A percentile compares a stretch with the other conserved stretches of the same genome.
phyloP scores from a whole-genome alignment of 2,888 invertebrate genomes.

The Tetramorium bicarinatum region DNA sequence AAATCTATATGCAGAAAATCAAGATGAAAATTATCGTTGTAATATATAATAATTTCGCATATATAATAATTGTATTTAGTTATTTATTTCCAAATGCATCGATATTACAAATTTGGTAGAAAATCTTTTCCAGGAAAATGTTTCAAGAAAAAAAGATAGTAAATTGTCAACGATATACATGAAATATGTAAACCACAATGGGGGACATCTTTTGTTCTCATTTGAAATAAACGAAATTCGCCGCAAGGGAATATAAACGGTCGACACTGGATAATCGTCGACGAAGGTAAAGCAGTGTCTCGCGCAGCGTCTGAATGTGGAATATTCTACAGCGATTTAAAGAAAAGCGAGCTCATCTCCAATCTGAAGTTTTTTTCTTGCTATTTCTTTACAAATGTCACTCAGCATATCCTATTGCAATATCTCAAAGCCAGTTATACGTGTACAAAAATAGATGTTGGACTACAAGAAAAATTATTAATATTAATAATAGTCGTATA shows the following conservation, averaged over 20 bases:
- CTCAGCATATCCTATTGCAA: not conserved
- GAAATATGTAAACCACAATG: slow-evolving; percentile 20
- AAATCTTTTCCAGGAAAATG: not conserved
- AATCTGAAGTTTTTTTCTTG: slow-evolving; percentile 19
- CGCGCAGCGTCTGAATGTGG: slow-evolving; percentile 27
- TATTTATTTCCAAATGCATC: not conserved
- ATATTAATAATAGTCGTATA: not conserved
- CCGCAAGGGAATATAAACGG: slow-evolving; percentile 46
- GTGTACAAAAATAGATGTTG: not conserved
- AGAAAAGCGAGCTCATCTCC: slow-evolving; percentile 26
- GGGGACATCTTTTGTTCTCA: slow-evolving; percentile 23
- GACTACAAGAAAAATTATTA: not conserved
- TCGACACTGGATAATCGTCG: slow-evolving; percentile 45
- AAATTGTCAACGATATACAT: slow-evolving; percentile 14
- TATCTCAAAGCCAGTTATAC: not conserved
- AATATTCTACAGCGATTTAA: slow-evolving; percentile 37
- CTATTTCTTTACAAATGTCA: slow-evolving; percentile 29
- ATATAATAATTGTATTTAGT: not conserved
- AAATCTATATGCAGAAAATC: not conserved
- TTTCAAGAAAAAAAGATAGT: not conserved
- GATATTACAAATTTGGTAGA: not conserved
- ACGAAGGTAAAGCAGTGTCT: slow-evolving; percentile 33
- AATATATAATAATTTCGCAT: not conserved
- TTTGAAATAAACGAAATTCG: slow-evolving; percentile 42
- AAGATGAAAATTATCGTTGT: not conserved